Base-by-base conservation (phyloP, 2,113 vertebrate genomes). In the Maccullochella peelii region DNA sequence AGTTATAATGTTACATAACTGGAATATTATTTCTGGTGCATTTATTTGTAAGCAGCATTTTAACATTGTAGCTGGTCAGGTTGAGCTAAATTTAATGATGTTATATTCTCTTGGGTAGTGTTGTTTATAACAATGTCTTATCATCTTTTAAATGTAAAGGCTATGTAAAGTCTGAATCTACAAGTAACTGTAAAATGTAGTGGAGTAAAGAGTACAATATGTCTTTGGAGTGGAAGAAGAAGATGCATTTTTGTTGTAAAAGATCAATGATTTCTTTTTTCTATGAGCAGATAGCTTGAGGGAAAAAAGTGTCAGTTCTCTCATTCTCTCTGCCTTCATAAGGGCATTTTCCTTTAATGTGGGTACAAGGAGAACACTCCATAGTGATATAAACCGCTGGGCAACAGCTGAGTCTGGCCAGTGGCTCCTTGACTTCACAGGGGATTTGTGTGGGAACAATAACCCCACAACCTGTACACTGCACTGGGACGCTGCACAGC, bases 381-480 rank as follows among this genome's bases (percentile, higher is more conserved):
- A 10, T 8, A 57, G 82, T 5, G 16, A 75, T 47, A 40, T 88
- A 85, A 78, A 86, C 8, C 4, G 9, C 44, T 68, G 66, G 47
- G 44, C 18, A 58, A 47, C 83, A 76, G 83, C 59, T 40, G 57
- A 82, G 75, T 54, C 52, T 50, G 55, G 73, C 69, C 73, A 58
- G 55, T 49, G 62, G 42, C 62, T 73, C 30, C 27, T 63, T 8
- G 8, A 66, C 52, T 54, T 72, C 73, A 77, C 54, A 30, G 62
- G 61, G 55, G 68, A 67, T 54, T 40, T 81, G 50, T 72, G 68
- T 78, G 23, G 69, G 33, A 66, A 50, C 58, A 70, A 83, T 83
- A 83, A 86, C 33, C 57, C 40, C 63, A 75, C 57, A 70, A 40
- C 69, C 79, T 74, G 63, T 14, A 20, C 58, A 18, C 73, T 59